Evolutionary conservation across 2,113 vertebrate species (phyloP).

Genomic region (Probosciger aterrimus): DNA sequence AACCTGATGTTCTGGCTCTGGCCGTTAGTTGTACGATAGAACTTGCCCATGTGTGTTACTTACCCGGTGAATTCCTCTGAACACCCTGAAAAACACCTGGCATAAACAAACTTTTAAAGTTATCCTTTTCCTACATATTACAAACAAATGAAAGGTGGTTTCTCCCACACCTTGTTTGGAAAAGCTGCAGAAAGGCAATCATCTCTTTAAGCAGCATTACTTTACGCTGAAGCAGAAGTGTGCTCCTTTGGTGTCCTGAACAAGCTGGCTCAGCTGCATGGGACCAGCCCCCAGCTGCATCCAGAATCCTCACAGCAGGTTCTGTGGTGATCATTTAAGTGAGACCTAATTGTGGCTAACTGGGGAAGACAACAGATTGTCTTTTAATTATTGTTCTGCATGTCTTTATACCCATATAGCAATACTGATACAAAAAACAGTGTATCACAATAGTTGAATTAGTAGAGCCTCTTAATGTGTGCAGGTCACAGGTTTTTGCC

Average conservation of each 20-base stretch:
- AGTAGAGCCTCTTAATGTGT: background rate
- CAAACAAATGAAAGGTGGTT: background rate
- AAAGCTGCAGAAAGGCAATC: background rate
- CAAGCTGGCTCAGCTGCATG: background rate
- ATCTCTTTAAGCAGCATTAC: background rate
- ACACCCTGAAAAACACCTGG: background rate
- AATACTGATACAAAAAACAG: background rate
- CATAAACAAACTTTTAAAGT: background rate
- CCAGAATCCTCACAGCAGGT: background rate
- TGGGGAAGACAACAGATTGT: background rate
- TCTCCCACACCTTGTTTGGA: background rate
- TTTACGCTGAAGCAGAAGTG: background rate
- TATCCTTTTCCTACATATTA: background rate
- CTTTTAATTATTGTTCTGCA: background rate
- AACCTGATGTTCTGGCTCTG: background rate
- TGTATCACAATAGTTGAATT: background rate
- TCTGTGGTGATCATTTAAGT: background rate
- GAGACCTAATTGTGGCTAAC: background rate
- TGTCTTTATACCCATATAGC: background rate
- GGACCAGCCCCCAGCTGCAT: background rate
- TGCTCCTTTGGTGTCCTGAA: background rate
- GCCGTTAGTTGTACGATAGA: background rate
- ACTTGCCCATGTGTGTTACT: background rate
- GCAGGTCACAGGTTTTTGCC: background rate
- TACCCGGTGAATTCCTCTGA: background rate